Evolutionary conservation across 2,797 vertebrate species (phyloP).

Genomic region (Syngnathus acus): DNA sequence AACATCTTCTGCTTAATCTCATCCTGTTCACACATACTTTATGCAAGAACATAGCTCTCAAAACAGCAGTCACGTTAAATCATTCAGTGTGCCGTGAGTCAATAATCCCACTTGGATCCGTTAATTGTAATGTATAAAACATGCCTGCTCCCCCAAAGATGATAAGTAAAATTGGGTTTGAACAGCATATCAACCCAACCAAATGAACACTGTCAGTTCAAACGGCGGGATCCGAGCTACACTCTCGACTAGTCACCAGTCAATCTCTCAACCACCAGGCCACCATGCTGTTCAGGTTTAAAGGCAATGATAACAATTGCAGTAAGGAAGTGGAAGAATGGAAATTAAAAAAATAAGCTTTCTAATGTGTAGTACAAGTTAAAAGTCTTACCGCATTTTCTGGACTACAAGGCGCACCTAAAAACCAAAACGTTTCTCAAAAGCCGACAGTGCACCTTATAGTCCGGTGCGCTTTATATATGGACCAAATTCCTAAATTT

Average conservation of each 20-base stretch:
- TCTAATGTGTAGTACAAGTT: background rate
- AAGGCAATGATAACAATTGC: no score
- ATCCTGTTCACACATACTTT: slow-evolving; percentile 10
- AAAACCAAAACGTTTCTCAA: no score
- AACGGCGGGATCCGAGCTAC: background rate
- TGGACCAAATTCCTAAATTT: no score
- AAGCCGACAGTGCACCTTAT: no score
- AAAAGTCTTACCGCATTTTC: background rate
- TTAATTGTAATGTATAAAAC: background rate
- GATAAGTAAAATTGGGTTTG: background rate
- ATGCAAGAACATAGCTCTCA: slow-evolving; percentile 3
- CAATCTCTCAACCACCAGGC: no score
- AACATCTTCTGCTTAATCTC: slow-evolving; percentile 14
- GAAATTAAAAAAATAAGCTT: background rate
- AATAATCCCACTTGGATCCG: background rate
- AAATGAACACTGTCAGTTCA: background rate
- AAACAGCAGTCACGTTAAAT: slow-evolving; percentile 11
- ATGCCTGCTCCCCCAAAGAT: slow-evolving; percentile 5
- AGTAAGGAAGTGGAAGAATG: background rate
- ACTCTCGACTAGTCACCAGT: no score
- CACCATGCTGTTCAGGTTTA: no score
- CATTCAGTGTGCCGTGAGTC: slow-evolving; percentile 8
- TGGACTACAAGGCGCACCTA: no score
- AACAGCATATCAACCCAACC: background rate
- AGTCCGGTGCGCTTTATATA: no score